Evolutionary conservation across 2,888 invertebrate genomes (phyloP).

Genomic region (Parnassius smintheus): DNA sequence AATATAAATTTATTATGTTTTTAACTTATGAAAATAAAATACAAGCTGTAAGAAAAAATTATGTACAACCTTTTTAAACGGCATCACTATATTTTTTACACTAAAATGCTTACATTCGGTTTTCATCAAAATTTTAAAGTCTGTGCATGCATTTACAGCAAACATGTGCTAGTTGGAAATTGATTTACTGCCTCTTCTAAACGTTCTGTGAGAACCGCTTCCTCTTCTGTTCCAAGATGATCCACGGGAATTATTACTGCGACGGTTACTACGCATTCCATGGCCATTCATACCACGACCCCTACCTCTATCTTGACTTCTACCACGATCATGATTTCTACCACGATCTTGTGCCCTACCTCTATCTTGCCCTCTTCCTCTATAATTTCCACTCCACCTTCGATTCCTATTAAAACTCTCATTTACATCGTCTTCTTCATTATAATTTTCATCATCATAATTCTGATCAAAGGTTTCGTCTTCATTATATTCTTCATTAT

Average conservation of each 20-base stretch:
- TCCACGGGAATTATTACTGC: conserved; percentile 47
- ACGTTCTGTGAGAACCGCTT: conserved; percentile 56
- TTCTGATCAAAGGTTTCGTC: conserved; percentile 54
- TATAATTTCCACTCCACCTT: conserved; percentile 62
- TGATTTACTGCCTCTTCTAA: conserved; percentile 67
- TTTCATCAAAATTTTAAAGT: conserved; percentile 50
- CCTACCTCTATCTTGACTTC: conserved; percentile 50
- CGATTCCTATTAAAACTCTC: conserved; percentile 54
- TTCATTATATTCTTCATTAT: conserved; percentile 52
- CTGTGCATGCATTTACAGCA: conserved; percentile 44
- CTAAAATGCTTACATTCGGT: conserved; percentile 52
- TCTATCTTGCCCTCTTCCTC: conserved; percentile 57
- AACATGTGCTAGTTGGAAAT: conserved; percentile 56
- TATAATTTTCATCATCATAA: conserved; percentile 57
- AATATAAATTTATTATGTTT: conserved; percentile 69
- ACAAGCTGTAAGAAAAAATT: conserved; percentile 71
- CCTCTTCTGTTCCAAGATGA: conserved; percentile 56
- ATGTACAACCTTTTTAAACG: conserved; percentile 70
- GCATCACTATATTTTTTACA: conserved; percentile 63
- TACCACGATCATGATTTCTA: conserved; percentile 50
- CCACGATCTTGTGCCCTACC: conserved; percentile 61
- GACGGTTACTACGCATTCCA: conserved; percentile 37
- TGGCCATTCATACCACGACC: conserved; percentile 51
- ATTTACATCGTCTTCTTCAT: conserved; percentile 54
- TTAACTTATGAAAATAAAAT: conserved; percentile 63